Evolutionary conservation across 2,113 vertebrate genomes (phyloP).

Genomic region (Collichthys lucidus): DNA sequence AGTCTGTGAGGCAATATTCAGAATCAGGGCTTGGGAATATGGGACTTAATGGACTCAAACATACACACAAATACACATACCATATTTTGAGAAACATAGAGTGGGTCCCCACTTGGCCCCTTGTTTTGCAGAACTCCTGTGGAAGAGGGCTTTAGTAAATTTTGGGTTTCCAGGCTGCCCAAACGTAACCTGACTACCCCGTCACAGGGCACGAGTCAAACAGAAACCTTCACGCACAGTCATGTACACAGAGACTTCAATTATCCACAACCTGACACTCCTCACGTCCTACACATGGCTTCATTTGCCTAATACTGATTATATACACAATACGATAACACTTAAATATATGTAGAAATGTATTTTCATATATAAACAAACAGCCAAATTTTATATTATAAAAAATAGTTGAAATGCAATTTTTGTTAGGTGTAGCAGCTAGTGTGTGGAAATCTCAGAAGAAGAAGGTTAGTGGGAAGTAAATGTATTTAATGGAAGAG

Average conservation of each 20-base stretch:
- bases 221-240: conserved; percentile 30
- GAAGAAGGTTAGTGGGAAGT: conserved; percentile 3
- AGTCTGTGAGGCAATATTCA: conserved; percentile 22
- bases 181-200: conserved; percentile 27
- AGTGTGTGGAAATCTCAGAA: conserved; percentile 16
- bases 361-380: conserved; percentile 80
- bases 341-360: conserved; percentile 82
- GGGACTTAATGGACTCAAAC: conserved; percentile 4
- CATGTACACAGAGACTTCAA: conserved; percentile 53
- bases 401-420: conserved; percentile 74
- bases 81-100: conserved; percentile 16
- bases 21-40: not conserved
- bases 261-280: conserved; percentile 54
- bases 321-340: conserved; percentile 88
- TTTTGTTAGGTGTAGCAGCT: conserved; percentile 66
- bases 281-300: conserved; percentile 74
- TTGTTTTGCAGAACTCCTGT: conserved; percentile 28
- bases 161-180: conserved; percentile 29
- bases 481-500: conserved; percentile 21
- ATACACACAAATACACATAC: not conserved
- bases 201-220: conserved; percentile 35
- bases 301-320: conserved; percentile 87
- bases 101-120: conserved; percentile 8
- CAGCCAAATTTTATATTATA: conserved; percentile 59
- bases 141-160: conserved; percentile 5